Evolutionary conservation across 1,140 invertebrate species (phyloP).

Genomic region (Drosophila busckii): DNA sequence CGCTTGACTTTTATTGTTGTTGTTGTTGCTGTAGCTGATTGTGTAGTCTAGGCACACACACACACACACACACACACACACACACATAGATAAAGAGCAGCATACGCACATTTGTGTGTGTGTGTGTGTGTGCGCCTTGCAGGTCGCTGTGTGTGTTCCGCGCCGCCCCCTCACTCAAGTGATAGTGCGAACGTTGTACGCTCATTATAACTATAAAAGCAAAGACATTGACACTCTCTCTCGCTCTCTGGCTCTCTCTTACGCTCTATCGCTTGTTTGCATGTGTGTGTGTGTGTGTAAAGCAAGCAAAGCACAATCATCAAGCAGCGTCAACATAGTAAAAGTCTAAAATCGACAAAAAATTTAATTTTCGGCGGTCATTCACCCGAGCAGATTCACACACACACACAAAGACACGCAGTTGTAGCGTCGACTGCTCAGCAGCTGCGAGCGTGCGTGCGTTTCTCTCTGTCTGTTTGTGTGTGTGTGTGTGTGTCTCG

Average conservation of each 20-base stretch:
- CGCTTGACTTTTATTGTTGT: constrained; percentile 17
- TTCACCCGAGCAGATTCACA: constrained; percentile 66
- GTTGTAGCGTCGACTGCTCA: neutral
- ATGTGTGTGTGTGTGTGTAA: constrained; percentile 5
- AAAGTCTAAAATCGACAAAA: constrained; percentile 79
- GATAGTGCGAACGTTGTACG: constrained; percentile 58
- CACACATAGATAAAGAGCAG: constrained; percentile 7
- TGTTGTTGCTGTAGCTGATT: constrained; percentile 43
- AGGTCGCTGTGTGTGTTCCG: constrained; percentile 36
- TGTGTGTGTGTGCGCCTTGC: too few species aligned
- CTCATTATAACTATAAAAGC: constrained; percentile 26
- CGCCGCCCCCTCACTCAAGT: constrained; percentile 10
- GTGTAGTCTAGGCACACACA: constrained; percentile 59
- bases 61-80: constrained; percentile 12
- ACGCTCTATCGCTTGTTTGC: neutral
- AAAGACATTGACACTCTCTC: constrained; percentile 20
- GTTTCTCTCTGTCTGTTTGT: constrained; percentile 17
- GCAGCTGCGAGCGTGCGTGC: constrained; percentile 23
- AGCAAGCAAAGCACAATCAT: constrained; percentile 46
- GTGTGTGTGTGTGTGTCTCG: constrained; percentile 5
- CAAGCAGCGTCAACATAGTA: constrained; percentile 74
- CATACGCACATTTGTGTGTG: constrained; percentile 18
- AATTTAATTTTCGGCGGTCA: constrained; percentile 78
- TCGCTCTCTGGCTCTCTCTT: neutral
- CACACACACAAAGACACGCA: constrained; percentile 27